A percentile compares a stretch with the other conserved stretches of the same genome.
These are phyloP conservation scores for Vulpes vulpes DNA, from an alignment of 2,113 vertebrate species.

Conservation along the genomic window DNA sequence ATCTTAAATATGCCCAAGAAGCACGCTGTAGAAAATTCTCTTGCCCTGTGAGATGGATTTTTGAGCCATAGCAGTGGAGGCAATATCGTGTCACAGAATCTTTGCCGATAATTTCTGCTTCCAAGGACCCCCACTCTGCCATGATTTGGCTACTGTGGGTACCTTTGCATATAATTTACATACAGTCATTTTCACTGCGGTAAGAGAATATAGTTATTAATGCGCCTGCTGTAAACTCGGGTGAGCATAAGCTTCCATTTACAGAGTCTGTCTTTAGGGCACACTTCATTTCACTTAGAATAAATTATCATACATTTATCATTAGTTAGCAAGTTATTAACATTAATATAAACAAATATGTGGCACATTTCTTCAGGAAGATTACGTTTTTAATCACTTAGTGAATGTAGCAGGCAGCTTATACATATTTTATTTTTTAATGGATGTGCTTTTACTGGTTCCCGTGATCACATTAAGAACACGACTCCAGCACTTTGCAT, in stretches of 20 bases:
- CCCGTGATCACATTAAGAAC: background rate
- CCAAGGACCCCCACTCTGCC: background rate
- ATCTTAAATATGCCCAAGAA: background rate
- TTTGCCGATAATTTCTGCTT: background rate
- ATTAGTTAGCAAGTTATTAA: slow-evolving; percentile 80
- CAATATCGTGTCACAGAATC: background rate
- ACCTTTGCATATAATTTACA: slow-evolving; percentile 43
- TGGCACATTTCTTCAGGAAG: slow-evolving; percentile 64
- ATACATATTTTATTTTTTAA: slow-evolving; percentile 39
- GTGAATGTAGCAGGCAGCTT: slow-evolving; percentile 4
- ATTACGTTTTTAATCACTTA: slow-evolving; percentile 70
- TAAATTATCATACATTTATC: slow-evolving; percentile 83
- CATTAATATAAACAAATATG: slow-evolving; percentile 80
- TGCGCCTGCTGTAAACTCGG: background rate
- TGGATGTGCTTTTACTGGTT: background rate
- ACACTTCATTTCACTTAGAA: slow-evolving; percentile 78
- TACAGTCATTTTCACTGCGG: background rate
- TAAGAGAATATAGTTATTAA: slow-evolving; percentile 13
- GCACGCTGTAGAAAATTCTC: background rate
- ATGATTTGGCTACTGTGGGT: background rate
- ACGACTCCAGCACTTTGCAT: background rate
- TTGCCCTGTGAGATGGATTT: background rate
- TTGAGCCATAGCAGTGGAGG: background rate
- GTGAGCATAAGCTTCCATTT: slow-evolving; percentile 65
- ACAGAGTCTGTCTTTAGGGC: slow-evolving; percentile 64